These are phyloP conservation scores for Catagonus wagneri DNA, from an alignment of 2,113 vertebrate genomes.

Conservation along the genomic window DNA sequence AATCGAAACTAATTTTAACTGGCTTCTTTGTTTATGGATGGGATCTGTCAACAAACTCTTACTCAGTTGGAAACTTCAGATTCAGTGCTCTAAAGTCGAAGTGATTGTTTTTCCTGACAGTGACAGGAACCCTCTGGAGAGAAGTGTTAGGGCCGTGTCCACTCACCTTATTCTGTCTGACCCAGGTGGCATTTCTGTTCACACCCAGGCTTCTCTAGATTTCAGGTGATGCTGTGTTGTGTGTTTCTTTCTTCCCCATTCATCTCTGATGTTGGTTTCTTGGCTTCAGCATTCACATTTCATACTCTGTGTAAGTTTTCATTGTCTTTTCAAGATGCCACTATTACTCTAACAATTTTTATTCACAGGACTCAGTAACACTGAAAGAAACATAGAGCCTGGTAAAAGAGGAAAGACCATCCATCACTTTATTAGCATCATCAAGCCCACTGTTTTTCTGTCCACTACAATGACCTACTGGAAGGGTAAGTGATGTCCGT, in stretches of 20 bases:
- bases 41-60: background rate
- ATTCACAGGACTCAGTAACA: background rate
- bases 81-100: background rate
- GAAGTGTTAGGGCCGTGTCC: rapidly evolving
- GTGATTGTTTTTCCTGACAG: background rate
- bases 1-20: background rate
- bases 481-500: background rate
- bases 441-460: background rate
- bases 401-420: no score
- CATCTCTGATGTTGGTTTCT: background rate
- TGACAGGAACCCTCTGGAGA: background rate
- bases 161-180: rapidly evolving
- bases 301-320: background rate
- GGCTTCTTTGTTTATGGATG: background rate
- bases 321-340: background rate
- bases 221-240: rapidly evolving
- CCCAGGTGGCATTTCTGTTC: rapidly evolving
- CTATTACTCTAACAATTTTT: background rate
- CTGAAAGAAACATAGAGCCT: background rate
- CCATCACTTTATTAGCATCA: background rate
- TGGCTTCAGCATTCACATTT: background rate
- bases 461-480: background rate
- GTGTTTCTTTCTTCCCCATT: rapidly evolving
- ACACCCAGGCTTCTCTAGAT: background rate
- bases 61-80: background rate